phyloP scores from a whole-genome alignment of 2,888 invertebrate genomes.

The Cryptocephalus moraei region DNA sequence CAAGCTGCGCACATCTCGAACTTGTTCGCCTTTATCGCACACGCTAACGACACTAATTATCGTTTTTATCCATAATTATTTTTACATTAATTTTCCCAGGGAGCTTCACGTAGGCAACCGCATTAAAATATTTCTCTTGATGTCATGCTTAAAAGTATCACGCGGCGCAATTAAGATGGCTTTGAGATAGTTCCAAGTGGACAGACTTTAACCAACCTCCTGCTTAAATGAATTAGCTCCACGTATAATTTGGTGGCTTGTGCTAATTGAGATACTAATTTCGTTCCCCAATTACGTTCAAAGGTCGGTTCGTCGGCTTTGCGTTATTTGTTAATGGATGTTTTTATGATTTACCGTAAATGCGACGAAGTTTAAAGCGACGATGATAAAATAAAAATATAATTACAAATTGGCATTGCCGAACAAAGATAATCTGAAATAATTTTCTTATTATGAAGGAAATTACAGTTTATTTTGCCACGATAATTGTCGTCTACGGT shows the following conservation, averaged over 20 bases:
- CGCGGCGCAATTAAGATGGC: constrained; percentile 33
- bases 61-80: constrained; percentile 35
- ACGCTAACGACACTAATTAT: constrained; percentile 35
- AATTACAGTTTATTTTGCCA: too few species aligned
- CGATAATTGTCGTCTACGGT: too few species aligned
- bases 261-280: constrained; percentile 20
- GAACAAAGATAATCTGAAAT: too few species aligned
- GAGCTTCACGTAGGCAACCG: constrained; percentile 4
- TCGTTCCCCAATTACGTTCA: not conserved
- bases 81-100: constrained; percentile 35
- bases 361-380: too few species aligned
- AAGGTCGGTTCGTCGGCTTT: constrained; percentile 1
- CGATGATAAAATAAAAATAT: too few species aligned
- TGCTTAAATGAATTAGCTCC: constrained; percentile 21
- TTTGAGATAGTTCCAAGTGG: constrained; percentile 36
- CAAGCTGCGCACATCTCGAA: too few species aligned
- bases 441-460: too few species aligned
- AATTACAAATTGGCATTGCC: too few species aligned
- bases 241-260: constrained; percentile 21
- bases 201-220: constrained; percentile 24
- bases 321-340: too few species aligned
- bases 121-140: constrained; percentile 29
- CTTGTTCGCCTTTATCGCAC: constrained; percentile 24
- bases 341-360: too few species aligned
- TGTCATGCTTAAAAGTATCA: constrained; percentile 29